These are phyloP conservation scores for Microcebus murinus DNA, from an alignment of 2,113 vertebrate genomes.

Conservation along the genomic window DNA sequence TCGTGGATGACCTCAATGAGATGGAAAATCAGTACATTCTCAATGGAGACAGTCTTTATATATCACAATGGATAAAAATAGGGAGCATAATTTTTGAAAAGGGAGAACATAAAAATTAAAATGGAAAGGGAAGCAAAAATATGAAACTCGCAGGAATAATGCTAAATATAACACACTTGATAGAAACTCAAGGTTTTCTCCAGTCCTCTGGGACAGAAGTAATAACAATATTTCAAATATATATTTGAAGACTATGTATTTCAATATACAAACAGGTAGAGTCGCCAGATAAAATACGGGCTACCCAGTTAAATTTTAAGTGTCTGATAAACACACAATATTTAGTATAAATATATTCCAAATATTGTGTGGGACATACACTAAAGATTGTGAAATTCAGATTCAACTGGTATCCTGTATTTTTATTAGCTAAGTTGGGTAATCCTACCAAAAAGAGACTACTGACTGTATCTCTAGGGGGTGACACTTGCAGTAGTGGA, in stretches of 20 bases:
- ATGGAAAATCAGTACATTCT: background rate
- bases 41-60: background rate
- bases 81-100: background rate
- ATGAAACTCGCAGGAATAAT: background rate
- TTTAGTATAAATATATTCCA: background rate
- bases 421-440: background rate
- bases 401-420: background rate
- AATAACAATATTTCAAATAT: background rate
- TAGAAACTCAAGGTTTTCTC: background rate
- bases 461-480: background rate
- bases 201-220: background rate
- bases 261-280: background rate
- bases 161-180: background rate
- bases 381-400: background rate
- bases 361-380: background rate
- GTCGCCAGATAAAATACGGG: background rate
- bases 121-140: background rate
- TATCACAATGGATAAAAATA: conserved; percentile 11
- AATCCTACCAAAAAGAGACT: background rate
- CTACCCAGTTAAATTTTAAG: background rate
- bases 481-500: too few species aligned
- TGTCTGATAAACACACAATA: background rate
- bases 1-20: background rate
- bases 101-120: conserved; percentile 10
- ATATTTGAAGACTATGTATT: background rate